Conservation (phyloP, 2,797 vertebrate species). For the Microtus californicus region DNA sequence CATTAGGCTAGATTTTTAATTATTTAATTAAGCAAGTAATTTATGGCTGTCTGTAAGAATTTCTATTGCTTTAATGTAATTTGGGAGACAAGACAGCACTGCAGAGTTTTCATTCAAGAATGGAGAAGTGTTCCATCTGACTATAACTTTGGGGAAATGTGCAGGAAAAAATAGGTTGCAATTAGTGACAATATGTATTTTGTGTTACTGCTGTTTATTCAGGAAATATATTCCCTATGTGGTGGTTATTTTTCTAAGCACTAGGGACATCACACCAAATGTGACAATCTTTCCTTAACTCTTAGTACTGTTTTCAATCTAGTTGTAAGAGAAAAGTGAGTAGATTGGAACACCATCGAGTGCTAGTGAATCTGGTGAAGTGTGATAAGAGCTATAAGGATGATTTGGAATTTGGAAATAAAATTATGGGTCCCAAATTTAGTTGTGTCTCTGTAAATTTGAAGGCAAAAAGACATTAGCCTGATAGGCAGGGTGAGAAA, state of each 20-base stretch:
- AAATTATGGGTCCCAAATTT: neutral
- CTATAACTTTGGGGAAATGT: neutral
- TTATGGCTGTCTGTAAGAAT: neutral
- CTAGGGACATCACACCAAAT: neutral
- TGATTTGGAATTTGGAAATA: neutral
- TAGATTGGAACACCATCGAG: neutral
- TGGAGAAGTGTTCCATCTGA: neutral
- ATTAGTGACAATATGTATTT: neutral
- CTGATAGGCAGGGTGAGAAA: neutral
- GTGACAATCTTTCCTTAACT: neutral
- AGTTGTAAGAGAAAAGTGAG: neutral
- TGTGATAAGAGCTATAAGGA: neutral
- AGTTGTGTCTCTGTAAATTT: neutral
- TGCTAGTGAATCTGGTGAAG: neutral
- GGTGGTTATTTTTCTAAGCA: neutral
- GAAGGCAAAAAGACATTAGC: neutral
- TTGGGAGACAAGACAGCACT: neutral
- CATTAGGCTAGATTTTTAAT: neutral
- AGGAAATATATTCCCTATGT: neutral
- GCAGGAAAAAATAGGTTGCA: neutral
- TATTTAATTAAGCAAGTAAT: neutral
- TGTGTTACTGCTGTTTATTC: neutral
- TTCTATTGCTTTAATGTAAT: slow-evolving; percentile 4
- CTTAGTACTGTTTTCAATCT: neutral
- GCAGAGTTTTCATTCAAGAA: neutral